A percentile compares a stretch with the other conserved stretches of the same genome.
Evolutionary conservation across 2,797 vertebrate genomes (phyloP).

Genomic region (Carcharodon carcharias): DNA sequence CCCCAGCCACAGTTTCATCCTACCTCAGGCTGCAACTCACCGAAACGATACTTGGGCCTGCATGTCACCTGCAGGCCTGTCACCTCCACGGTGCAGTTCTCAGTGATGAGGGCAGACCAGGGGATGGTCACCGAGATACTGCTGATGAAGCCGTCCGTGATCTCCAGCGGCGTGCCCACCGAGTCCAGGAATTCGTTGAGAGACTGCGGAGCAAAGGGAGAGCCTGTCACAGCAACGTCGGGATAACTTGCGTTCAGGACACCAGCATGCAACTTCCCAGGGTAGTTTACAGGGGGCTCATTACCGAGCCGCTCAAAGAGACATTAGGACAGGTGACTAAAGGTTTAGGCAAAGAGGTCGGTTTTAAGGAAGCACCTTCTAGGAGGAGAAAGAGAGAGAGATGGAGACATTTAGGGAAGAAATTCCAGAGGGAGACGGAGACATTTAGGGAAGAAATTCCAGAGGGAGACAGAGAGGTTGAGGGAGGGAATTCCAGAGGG

Average conservation of each 20-base stretch:
- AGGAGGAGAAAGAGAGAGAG: background rate
- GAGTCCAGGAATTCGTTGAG: slow-evolving; percentile 85
- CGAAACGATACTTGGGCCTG: slow-evolving; percentile 73
- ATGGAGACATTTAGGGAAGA: no score
- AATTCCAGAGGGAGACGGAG: no score
- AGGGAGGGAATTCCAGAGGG: no score
- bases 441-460: no score
- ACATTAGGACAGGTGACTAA: background rate
- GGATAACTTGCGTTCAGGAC: background rate
- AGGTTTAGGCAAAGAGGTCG: background rate
- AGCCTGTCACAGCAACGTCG: background rate
- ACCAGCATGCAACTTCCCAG: no score
- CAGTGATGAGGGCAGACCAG: slow-evolving; percentile 83
- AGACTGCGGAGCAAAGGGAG: slow-evolving; percentile 54
- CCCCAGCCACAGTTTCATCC: no score
- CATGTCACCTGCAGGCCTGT: slow-evolving; percentile 82
- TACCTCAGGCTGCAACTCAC: slow-evolving; percentile 55
- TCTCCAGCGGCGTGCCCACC: slow-evolving; percentile 76
- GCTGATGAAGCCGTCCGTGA: slow-evolving; percentile 81
- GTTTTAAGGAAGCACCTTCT: no score
- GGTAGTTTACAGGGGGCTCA: no score
- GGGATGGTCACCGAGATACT: slow-evolving; percentile 80
- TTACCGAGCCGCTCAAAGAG: background rate
- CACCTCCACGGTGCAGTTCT: slow-evolving; percentile 80
- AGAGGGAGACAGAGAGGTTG: no score